Conservation (phyloP, 2,888 invertebrate species). For the Drosophila maculinotata region DNA sequence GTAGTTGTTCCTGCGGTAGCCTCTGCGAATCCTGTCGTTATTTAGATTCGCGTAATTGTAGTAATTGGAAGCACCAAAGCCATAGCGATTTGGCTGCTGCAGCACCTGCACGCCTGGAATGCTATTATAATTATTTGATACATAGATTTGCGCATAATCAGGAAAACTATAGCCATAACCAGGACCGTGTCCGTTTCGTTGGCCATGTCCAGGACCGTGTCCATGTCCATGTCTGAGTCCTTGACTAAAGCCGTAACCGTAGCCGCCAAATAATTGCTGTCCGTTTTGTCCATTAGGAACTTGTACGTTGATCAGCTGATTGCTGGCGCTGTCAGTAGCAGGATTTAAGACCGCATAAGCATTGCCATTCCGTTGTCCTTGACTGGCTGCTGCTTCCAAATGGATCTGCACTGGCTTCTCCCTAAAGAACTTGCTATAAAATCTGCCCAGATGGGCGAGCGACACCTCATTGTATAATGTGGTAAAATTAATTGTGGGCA, state of each 20-base stretch:
- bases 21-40: not conserved
- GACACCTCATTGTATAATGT: constrained; percentile 29
- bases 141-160: constrained; percentile 16
- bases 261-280: not conserved
- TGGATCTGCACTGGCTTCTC: not conserved
- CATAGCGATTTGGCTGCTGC: constrained; percentile 6
- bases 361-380: not conserved
- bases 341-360: not conserved
- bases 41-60: constrained; percentile 2
- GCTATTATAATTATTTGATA: constrained; percentile 7
- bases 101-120: constrained; percentile 16
- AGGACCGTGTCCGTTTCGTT: not conserved
- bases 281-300: constrained; percentile 6
- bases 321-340: not conserved
- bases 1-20: not conserved
- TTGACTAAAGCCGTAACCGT: not conserved
- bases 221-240: not conserved
- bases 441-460: constrained; percentile 8
- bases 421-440: constrained; percentile 24
- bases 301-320: constrained; percentile 12
- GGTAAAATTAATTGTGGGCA: constrained; percentile 31
- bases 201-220: not conserved
- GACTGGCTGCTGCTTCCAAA: not conserved
- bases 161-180: constrained; percentile 6
- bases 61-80: not conserved